Conservation (phyloP, 2,113 vertebrate species). For the Phaetusa simplex region DNA sequence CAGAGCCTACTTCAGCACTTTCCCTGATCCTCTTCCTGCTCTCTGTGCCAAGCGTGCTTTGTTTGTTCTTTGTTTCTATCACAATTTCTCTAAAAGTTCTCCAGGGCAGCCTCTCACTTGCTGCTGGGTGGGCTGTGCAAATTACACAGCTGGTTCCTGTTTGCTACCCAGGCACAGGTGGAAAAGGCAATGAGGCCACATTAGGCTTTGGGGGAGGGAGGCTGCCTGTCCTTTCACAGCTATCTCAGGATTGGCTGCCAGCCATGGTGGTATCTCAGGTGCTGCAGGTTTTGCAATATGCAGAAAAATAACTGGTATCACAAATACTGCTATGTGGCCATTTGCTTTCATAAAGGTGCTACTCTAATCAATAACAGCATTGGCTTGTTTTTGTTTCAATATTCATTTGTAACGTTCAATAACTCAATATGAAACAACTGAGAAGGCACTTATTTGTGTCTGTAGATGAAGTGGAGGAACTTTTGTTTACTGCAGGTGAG, state of each 20-base stretch:
- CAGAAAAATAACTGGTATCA: not conserved
- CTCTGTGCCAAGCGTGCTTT: not conserved
- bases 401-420: not conserved
- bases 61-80: accelerated
- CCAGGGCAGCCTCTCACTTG: not conserved
- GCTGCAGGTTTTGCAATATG: not conserved
- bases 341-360: not conserved
- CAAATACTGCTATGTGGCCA: not conserved
- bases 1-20: not conserved
- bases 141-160: not conserved
- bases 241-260: not conserved
- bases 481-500: not conserved
- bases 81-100: not conserved
- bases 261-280: not conserved
- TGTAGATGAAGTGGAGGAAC: not conserved
- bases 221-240: not conserved
- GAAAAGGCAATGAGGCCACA: not conserved
- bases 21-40: too few relatives aligned
- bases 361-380: not conserved
- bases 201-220: not conserved
- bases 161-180: not conserved
- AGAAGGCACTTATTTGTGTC: not conserved
- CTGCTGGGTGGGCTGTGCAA: not conserved
- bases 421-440: not conserved
- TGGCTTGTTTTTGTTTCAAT: not conserved